Base-by-base conservation (phyloP, 2,113 vertebrate species). In the Platycercus adscitus region DNA sequence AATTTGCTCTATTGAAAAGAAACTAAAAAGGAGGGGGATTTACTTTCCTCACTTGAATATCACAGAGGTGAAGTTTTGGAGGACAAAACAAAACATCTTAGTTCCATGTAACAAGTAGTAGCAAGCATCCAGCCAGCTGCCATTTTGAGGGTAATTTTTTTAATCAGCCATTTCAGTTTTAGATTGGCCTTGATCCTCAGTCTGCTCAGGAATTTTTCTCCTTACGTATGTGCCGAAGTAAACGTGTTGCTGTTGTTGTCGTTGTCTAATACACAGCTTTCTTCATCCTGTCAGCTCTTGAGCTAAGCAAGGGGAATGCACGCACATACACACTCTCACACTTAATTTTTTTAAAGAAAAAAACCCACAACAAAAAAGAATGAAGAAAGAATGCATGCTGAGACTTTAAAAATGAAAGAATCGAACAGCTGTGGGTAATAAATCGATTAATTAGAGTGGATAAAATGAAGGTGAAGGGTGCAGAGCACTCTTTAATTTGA, bases 101-200 rank as follows among this genome's bases (percentile, higher is more conserved):
- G 60, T 70, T 88, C 55, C 76, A 90, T 10, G 39, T 87, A 96
- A 93, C 86, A 33, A 68, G 91, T 52, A 89, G 90, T 76, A 88
- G 95, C 95, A 90, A 35, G 82, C 70, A 96, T 84, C 81, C 82
- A 88, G 81, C 61, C 68, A 95, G 88, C 94, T 97, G 97, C 96
- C 97, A 95, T 97, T 97, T 97, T 97, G 83, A 97, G 88, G 84
- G 91, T 87, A 93, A 94, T 89, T 91, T 96, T 96, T 97, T 96
- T 83, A 95, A 96, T 94, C 72, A 68, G 95, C 94, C 96, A 97
- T 97, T 97, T 97, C 68, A 47, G 73, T 93, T 93, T 91, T 81
- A 88, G 89, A 89, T 82, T 93, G 75, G 69, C 79, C 96, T 96
- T 97, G 82, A 66, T 92, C 81, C 82, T 84, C 49, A 82, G 86